Evolutionary conservation across 2,888 invertebrate species (phyloP), one percentile per base, ranked within the genome.

Genomic region (Rhabditoides inermis): DNA sequence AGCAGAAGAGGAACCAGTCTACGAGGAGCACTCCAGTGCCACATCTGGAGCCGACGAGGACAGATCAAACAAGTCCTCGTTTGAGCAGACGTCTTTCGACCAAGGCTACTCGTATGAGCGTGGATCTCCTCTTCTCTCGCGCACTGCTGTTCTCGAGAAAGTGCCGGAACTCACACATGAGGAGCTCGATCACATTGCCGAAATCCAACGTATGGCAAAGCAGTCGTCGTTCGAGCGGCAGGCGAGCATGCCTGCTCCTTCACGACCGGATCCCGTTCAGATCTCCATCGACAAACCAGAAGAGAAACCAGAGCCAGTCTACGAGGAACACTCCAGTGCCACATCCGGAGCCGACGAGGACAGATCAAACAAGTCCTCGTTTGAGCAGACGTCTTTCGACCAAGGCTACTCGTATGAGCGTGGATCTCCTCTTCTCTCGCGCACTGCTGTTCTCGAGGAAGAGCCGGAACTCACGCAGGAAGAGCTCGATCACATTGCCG

Each of bases 131-230:
- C 6, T 20, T 5, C 20, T 25, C 7, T 22, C 20, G n/a, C 26
- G 15, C 20, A n/a, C 36, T 6, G 3, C 22, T 51, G 51, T 27
- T 40, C n/a, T n/a, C n/a, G n/a, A n/a, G n/a, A n/a, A n/a, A n/a
- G n/a, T n/a, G n/a, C n/a, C n/a, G n/a, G n/a, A n/a, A n/a, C n/a
- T n/a, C n/a, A n/a, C n/a, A 10, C 27, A 53, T 12, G 51, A 53
- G 22, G 53, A 53, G 23, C 28, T 53, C 12, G 53, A 25, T 7
- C 53, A 53, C 49, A 53, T 53, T 23, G 53, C 53, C 5, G 32
- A 40, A n/a, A 45, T 53, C 27, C 39, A 39, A 37, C 20, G 28
- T 18, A 25, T 55, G 15, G 52, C 50, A 6, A 30, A 55, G 28
- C 52, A 53, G 27, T 26, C 52, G n/a, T 18, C 44, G 6, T 44